These are phyloP conservation scores for Cantharis lateralis DNA, from an alignment of 2,888 invertebrate species.

Conservation along the genomic window DNA sequence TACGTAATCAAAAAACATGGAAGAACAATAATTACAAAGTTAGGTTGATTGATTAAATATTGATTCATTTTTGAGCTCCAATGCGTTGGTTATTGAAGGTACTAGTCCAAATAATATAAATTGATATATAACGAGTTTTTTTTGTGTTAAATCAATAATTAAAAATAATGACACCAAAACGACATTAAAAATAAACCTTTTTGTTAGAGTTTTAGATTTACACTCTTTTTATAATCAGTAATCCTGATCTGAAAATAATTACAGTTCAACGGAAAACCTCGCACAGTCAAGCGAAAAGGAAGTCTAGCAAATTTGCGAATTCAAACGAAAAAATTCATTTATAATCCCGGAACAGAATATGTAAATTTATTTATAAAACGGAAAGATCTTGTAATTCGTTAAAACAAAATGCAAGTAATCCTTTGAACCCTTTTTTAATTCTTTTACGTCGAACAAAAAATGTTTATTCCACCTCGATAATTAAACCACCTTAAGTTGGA, in stretches of 20 bases:
- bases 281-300: not conserved
- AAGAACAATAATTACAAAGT: not conserved
- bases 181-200: not conserved
- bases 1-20: not conserved
- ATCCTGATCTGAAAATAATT: not conserved
- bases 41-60: not conserved
- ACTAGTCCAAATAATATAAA: not conserved
- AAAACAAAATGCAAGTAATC: not conserved
- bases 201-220: not conserved
- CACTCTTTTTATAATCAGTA: not conserved
- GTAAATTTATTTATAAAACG: not conserved
- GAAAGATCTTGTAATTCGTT: not conserved
- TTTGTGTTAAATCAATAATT: not conserved
- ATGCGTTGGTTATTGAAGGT: not conserved
- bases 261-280: not conserved
- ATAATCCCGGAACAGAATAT: not conserved
- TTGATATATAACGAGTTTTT: not conserved
- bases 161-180: not conserved
- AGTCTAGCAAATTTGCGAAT: not conserved
- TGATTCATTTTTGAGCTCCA: not conserved
- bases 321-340: not conserved
- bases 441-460: not conserved
- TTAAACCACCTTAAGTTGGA: not conserved
- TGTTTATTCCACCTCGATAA: not conserved
- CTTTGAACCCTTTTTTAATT: not conserved